Evolutionary conservation across 2,113 vertebrate species (phyloP).

Genomic region (Corythoichthys intestinalis): DNA sequence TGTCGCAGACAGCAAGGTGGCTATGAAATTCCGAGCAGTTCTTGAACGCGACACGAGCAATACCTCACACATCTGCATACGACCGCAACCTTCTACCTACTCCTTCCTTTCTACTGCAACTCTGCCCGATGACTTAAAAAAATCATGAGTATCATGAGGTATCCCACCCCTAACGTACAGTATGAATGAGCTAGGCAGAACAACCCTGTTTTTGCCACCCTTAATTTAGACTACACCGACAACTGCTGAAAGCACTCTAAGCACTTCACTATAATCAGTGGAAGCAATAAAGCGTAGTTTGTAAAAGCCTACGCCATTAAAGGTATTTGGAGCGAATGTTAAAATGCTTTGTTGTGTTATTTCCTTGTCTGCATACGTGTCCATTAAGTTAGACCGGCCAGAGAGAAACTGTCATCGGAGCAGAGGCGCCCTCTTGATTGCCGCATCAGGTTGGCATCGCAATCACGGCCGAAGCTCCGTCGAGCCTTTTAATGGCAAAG

Average conservation of each 20-base stretch:
- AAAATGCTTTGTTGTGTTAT: slow-evolving; percentile 63
- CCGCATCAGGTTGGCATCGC: slow-evolving; percentile 69
- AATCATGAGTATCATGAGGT: no score
- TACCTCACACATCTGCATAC: no score
- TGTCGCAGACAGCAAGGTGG: no score
- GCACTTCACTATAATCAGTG: slow-evolving; percentile 56
- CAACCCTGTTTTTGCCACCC: no score
- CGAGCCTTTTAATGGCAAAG: slow-evolving; percentile 69
- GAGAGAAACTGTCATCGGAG: slow-evolving; percentile 64
- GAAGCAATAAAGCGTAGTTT: slow-evolving; percentile 63
- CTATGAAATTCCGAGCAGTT: no score
- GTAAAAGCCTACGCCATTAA: slow-evolving; percentile 48
- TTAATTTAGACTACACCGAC: slow-evolving; percentile 48
- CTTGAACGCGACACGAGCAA: no score
- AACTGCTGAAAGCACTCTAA: slow-evolving; percentile 63
- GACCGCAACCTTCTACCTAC: no score
- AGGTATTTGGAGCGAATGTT: slow-evolving; percentile 43
- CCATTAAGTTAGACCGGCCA: slow-evolving; percentile 64
- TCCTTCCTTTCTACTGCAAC: no score
- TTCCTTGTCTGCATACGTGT: slow-evolving; percentile 70
- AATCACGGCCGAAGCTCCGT: slow-evolving; percentile 64
- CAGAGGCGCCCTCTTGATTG: slow-evolving; percentile 61
- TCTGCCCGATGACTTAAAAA: no score
- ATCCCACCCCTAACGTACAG: no score
- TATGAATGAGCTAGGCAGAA: no score